Base-by-base conservation (phyloP, 2,888 invertebrate genomes). In the Apocheima hispidaria region DNA sequence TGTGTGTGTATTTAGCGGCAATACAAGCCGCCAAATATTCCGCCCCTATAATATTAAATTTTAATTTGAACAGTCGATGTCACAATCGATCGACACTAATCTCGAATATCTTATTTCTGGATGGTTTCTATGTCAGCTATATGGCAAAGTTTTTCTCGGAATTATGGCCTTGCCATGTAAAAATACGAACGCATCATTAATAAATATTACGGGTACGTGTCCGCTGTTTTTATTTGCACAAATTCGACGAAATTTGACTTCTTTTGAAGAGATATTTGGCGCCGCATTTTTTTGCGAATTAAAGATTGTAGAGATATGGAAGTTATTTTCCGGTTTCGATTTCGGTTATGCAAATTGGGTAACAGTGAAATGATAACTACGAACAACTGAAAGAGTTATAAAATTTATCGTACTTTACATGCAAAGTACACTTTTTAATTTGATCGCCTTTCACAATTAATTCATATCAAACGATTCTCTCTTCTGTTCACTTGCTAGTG, bases 221-320 rank as follows among this genome's bases (percentile, higher is more conserved):
- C 43, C 35, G 36, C 35, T 46, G 44, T 35, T 54, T 48, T 60
- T 49, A 48, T 60, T 57, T 60, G 60, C 38, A 30, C 36, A 36
- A 40, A 41, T 53, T 53, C 30, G 49, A 43, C 41, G 49, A 53
- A 43, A 63, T 55, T 59, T 52, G 55, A 59, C 28, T 56, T 55
- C 46, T 54, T 53, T 50, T 50, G 35, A 44, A 28, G 49, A 38
- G 44, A 38, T 61, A 28, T 71, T 65, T 77, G 76, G 77, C 57
- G 40, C 59, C 38, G 46, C 30, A 53, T 21, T 10, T 38, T 33
- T 44, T 52, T 52, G 30, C 38, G 28, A 44, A 23, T 38, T 41
- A 14, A 5, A 41, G 57, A 57, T 57, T 30, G 7, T 30, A 7
- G 0, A 48, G 59, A 52, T 59, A 40, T 35, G 48, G 46, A 41